Percentiles rank a stretch among this genome's conserved stretches.
These are phyloP conservation scores for Fissipunctia ypsillon DNA, from an alignment of 2,888 invertebrate genomes.

Conservation along the genomic window DNA sequence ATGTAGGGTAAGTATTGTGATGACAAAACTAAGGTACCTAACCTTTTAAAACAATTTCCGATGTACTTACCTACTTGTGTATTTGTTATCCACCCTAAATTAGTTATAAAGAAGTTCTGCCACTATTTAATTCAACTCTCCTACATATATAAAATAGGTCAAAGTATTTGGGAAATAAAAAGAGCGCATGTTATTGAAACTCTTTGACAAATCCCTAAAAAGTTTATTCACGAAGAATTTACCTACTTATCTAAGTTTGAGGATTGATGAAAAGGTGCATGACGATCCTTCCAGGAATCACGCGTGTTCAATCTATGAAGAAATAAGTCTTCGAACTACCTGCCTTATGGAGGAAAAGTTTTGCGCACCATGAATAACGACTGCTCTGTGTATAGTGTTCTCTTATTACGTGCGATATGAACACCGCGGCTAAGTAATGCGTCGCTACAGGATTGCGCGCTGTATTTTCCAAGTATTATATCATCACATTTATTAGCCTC, in stretches of 20 bases:
- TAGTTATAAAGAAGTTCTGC: slow-evolving; percentile 15
- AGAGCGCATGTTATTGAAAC: slow-evolving; percentile 25
- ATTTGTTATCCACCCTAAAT: slow-evolving; percentile 8
- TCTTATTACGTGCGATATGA: slow-evolving; percentile 20
- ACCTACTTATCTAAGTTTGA: slow-evolving; percentile 43
- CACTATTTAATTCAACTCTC: slow-evolving; percentile 35
- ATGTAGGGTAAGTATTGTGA: background rate
- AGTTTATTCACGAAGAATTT: slow-evolving; percentile 59
- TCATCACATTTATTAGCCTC: background rate
- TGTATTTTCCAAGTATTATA: slow-evolving; percentile 17
- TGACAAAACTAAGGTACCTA: background rate
- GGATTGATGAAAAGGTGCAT: slow-evolving; percentile 47
- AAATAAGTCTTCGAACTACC: slow-evolving; percentile 19
- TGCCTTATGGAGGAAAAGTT: slow-evolving; percentile 23
- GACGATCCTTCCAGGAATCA: background rate
- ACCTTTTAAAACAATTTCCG: background rate
- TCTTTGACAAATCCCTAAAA: slow-evolving; percentile 53
- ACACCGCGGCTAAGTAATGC: background rate
- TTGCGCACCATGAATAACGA: slow-evolving; percentile 17
- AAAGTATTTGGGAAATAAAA: slow-evolving; percentile 34
- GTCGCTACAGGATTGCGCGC: background rate
- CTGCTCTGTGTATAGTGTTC: slow-evolving; percentile 15
- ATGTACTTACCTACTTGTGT: background rate
- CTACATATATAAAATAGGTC: slow-evolving; percentile 31
- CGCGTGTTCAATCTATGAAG: background rate